These are phyloP conservation scores for Chionodraco myersi DNA, from an alignment of 2,113 vertebrate species.

Conservation along the genomic window DNA sequence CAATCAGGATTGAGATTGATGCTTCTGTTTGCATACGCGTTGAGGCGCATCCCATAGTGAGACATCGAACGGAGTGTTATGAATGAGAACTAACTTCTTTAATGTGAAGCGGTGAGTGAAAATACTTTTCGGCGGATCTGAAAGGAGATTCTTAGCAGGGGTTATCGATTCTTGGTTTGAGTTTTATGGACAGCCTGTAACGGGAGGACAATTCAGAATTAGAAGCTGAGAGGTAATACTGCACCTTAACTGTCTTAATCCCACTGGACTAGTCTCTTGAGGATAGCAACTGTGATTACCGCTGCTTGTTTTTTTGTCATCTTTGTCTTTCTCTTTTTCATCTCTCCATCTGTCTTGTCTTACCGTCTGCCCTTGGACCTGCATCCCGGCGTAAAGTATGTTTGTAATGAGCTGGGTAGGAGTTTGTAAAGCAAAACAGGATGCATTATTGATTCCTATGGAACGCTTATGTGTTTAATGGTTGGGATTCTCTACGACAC, in stretches of 20 bases:
- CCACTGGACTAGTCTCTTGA: not conserved
- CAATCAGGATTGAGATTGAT: too few relatives aligned
- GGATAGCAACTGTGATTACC: slow-evolving; percentile 9
- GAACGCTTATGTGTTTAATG: slow-evolving; percentile 56
- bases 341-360: slow-evolving; percentile 38
- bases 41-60: too few relatives aligned
- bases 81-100: not conserved
- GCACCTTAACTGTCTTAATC: slow-evolving; percentile 24
- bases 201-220: slow-evolving; percentile 18
- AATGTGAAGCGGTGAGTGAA: slow-evolving; percentile 9
- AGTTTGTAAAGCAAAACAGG: slow-evolving; percentile 59
- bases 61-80: too few relatives aligned
- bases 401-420: slow-evolving; percentile 55
- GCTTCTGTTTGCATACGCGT: too few relatives aligned
- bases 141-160: slow-evolving; percentile 14
- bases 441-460: slow-evolving; percentile 65
- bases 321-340: slow-evolving; percentile 3
- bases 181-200: not conserved
- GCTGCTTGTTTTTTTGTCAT: not conserved
- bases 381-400: slow-evolving; percentile 30
- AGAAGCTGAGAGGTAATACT: slow-evolving; percentile 6
- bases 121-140: not conserved
- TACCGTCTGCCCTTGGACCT: slow-evolving; percentile 33
- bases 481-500: slow-evolving; percentile 4
- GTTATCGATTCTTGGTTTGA: slow-evolving; percentile 3